phyloP scores from a whole-genome alignment of 2,113 vertebrate genomes.

The Lynx canadensis region DNA sequence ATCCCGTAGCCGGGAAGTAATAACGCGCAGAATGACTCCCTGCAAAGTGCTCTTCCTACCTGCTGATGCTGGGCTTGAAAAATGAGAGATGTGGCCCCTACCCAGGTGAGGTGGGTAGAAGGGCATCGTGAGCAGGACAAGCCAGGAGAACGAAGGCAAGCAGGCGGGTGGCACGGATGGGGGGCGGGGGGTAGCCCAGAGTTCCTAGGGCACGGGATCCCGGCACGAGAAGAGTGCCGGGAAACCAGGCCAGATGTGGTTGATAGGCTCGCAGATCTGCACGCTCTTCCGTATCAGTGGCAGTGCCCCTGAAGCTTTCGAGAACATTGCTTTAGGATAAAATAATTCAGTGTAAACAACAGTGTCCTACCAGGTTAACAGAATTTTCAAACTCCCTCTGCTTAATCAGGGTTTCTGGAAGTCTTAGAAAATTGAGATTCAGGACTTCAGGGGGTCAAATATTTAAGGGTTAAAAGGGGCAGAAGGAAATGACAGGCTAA shows the following conservation, averaged over 20 bases:
- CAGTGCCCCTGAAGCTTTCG: background rate
- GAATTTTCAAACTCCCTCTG: background rate
- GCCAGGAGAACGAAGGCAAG: background rate
- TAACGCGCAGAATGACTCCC: background rate
- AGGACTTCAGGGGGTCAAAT: background rate
- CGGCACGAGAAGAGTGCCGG: background rate
- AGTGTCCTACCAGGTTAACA: background rate
- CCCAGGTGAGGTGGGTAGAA: background rate
- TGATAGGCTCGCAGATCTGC: background rate
- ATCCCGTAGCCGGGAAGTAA: background rate
- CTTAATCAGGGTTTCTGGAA: background rate
- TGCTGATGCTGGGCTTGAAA: background rate
- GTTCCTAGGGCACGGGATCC: background rate
- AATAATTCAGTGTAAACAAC: background rate
- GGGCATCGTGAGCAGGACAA: background rate
- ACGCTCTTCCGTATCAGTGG: background rate
- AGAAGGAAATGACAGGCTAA: background rate
- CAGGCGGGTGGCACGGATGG: background rate
- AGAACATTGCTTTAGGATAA: background rate
- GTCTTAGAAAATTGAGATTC: background rate
- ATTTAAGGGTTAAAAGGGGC: background rate
- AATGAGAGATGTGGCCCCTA: background rate
- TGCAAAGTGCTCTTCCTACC: fast-evolving
- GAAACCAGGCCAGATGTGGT: background rate
- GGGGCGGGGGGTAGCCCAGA: too few species aligned